Evolutionary conservation across 2,797 vertebrate genomes (phyloP), one percentile per base, ranked within the genome.

Genomic region (Microctenopoma steveboyesi): DNA sequence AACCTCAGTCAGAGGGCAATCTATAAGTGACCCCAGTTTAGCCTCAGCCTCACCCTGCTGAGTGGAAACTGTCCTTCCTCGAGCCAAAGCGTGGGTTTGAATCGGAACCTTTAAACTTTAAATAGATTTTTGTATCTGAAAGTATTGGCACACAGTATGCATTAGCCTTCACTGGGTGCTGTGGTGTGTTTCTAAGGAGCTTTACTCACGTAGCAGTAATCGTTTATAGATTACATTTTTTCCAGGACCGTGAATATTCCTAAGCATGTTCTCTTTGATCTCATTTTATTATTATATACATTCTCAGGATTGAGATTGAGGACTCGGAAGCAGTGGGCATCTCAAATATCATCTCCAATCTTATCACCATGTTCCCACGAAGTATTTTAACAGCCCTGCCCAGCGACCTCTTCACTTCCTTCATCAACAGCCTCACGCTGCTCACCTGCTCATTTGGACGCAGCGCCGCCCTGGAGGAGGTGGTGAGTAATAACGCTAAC

Each of bases 381-480:
- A 98, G 95, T 73, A 92, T 94, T 86, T 90, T 99, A 81, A 99
- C 96, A 12, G 96, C 98, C 11, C 93, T 99, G 88, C 98, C 98
- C 62, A 96, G 90, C 25, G 97, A 99, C 56, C 97, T 98, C 83
- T 99, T 99, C 89, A 96, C 96, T 72, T 99, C 98, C 62, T 99
- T 99, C 81, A 96, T 99, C 78, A 98, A 97, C 93, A 99, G 97
- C 94, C 96, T 99, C 51, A 96, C 96, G 9, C 92, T 98, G 82
- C 97, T 99, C 88, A 99, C 97, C 64, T 99, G 97, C 86, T 98
- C 98, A 18, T 99, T 99, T 56, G 98, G 98, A 83, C 95, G 97
- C 88, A 98, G 97, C 58, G 98, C 98, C 61, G 97, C 98, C 72
- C 92, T 99, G 61, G 98, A 99, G 92, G 98, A 99, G 93, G 97